Conservation (phyloP, 1,140 invertebrate genomes). For the Drosophila pachea region DNA sequence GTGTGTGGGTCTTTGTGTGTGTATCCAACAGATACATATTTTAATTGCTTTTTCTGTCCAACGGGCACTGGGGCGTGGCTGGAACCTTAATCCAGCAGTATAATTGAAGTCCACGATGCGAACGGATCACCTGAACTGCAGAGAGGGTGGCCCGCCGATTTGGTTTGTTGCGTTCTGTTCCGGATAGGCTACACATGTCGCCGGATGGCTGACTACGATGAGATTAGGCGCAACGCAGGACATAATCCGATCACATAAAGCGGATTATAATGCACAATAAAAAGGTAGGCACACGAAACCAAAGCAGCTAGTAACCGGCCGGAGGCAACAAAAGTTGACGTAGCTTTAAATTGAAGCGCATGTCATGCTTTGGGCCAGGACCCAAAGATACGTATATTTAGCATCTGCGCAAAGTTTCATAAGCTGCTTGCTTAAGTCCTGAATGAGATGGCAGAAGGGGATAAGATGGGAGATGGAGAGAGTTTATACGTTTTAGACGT, state of each 20-base stretch:
- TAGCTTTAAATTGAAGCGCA: slow-evolving; percentile 63
- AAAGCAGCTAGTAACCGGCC: background rate
- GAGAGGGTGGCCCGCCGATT: slow-evolving; percentile 9
- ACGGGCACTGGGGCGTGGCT: slow-evolving; percentile 47
- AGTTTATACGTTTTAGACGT: slow-evolving; percentile 1
- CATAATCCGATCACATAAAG: slow-evolving; percentile 76
- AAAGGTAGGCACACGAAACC: slow-evolving; percentile 21
- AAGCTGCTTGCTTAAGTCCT: slow-evolving; percentile 56
- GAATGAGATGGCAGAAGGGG: slow-evolving; percentile 21
- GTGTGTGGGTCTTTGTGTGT: too few species aligned
- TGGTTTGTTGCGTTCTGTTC: background rate
- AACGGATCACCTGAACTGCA: slow-evolving; percentile 59
- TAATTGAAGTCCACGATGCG: slow-evolving; percentile 69
- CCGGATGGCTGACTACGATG: slow-evolving; percentile 22
- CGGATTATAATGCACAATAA: slow-evolving; percentile 69
- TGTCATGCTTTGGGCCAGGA: slow-evolving; percentile 12
- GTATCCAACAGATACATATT: slow-evolving; percentile 56
- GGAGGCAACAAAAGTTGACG: slow-evolving; percentile 38
- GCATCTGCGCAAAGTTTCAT: slow-evolving; percentile 45
- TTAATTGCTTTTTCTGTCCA: slow-evolving; percentile 65
- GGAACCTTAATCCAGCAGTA: slow-evolving; percentile 57
- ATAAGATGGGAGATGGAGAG: background rate
- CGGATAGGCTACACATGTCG: slow-evolving; percentile 33
- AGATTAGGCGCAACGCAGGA: slow-evolving; percentile 71
- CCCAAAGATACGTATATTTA: slow-evolving; percentile 14